Evolutionary conservation across 2,113 vertebrate genomes (phyloP).

Genomic region (Pantherophis guttatus): DNA sequence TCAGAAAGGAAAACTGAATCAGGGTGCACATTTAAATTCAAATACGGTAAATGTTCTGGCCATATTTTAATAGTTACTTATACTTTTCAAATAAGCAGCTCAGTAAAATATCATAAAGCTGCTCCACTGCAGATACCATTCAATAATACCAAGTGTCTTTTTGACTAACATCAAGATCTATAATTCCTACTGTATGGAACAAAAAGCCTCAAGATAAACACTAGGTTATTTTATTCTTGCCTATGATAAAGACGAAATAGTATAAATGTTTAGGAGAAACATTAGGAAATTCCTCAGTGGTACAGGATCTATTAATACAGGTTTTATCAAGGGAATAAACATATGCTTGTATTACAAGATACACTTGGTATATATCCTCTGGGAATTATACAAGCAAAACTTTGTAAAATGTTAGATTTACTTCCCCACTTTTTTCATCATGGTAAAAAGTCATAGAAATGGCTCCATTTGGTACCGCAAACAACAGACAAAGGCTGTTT

Average conservation of each 20-base stretch:
- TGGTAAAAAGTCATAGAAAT: not conserved
- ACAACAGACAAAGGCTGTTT: slow-evolving; percentile 8
- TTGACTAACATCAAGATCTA: not conserved
- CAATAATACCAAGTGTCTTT: not conserved
- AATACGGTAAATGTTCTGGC: not conserved
- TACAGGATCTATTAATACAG: not conserved
- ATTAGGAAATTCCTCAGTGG: not conserved
- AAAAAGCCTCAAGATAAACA: not conserved
- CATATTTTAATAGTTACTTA: not conserved
- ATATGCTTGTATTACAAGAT: not conserved
- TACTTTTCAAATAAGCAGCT: not conserved
- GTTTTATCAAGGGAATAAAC: not conserved
- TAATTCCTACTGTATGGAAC: not conserved
- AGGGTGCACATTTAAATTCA: not conserved
- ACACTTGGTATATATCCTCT: not conserved
- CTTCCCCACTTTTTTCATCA: not conserved
- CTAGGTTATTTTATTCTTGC: not conserved
- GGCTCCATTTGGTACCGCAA: not conserved
- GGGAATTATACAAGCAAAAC: not conserved
- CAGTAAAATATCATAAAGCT: not conserved
- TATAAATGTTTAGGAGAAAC: not conserved
- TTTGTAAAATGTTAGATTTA: not conserved
- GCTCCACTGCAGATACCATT: not conserved
- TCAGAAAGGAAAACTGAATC: not conserved
- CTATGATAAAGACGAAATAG: not conserved